phyloP scores from a whole-genome alignment of 2,888 invertebrate species.

The Leptinotarsa tumamoca region DNA sequence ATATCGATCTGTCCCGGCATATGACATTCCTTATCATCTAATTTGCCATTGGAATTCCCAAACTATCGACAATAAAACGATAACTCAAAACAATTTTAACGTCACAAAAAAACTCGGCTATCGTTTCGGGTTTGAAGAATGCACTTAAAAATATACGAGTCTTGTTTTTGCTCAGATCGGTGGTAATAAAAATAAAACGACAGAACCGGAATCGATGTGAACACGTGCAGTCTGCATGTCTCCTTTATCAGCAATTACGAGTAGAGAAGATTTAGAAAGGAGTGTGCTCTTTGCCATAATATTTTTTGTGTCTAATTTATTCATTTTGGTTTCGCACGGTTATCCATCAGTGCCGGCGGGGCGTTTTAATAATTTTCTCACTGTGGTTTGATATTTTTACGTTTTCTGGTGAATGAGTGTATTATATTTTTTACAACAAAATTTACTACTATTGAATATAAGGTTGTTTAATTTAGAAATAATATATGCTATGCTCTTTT shows the following conservation, averaged over 20 bases:
- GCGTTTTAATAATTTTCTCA: background rate
- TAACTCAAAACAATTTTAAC: background rate
- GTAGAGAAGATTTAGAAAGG: background rate
- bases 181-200: background rate
- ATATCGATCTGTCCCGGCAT: background rate
- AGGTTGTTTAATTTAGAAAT: constrained; percentile 17
- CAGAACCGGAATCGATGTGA: background rate
- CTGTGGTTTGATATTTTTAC: background rate
- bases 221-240: background rate
- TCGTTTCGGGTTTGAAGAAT: background rate
- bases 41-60: background rate
- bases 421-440: constrained; percentile 36
- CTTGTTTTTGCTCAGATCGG: background rate
- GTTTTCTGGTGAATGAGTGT: background rate
- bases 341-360: background rate
- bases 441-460: constrained; percentile 34
- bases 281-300: background rate
- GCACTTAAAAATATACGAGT: background rate
- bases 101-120: background rate
- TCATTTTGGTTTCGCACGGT: background rate
- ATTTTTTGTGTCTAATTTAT: background rate
- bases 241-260: background rate
- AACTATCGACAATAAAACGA: background rate
- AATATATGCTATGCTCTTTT: background rate
- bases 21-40: background rate